Evolutionary conservation across 2,888 invertebrate genomes (phyloP), one percentile per base, ranked within the genome.

Genomic region (Zootermopsis nevadensis): DNA sequence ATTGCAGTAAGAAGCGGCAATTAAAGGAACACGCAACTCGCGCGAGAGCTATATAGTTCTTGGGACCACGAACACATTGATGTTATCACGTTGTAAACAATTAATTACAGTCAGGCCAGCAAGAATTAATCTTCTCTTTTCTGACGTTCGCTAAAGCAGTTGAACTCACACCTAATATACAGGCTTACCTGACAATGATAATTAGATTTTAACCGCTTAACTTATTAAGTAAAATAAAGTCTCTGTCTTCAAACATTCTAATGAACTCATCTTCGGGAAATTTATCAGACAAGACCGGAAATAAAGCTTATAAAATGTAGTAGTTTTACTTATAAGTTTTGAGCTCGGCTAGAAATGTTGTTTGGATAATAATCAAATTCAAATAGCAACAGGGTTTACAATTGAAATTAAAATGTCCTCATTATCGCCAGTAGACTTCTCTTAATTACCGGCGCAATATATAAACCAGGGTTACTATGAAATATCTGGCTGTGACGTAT

Each of bases 141-240:
- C 69, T 30, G 33, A 7, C 1, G 33, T 30, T 69, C 69, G 69
- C 69, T 33, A 33, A 69, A 69, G 22, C 69, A 69, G 69, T 33
- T 69, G 69, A 33, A 69, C 69, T 33, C 33, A 69, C 31, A 30
- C 22, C 15, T 33, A 19, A 22, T 33, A 69, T 33, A 69, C 19
- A 69, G n/a, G n/a, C n/a, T n/a, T 69, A 69, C 69, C 69, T 69
- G 69, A 33, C 69, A 69, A 69, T 15, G 69, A 69, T 69, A 69
- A 69, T 69, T 15, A 69, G 27, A 69, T 69, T 69, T 33, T 69
- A 69, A 33, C 69, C 15, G 69, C 33, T 69, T 69, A 69, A 69
- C 69, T 0, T 69, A 1, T 33, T 1, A 31, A 10, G 24, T 19
- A 69, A 33, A 69, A 69, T 33, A 15, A 69, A 30, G 3, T 19